Conservation (phyloP, 1,140 invertebrate genomes). For the Caenorhabditis inopinata region DNA sequence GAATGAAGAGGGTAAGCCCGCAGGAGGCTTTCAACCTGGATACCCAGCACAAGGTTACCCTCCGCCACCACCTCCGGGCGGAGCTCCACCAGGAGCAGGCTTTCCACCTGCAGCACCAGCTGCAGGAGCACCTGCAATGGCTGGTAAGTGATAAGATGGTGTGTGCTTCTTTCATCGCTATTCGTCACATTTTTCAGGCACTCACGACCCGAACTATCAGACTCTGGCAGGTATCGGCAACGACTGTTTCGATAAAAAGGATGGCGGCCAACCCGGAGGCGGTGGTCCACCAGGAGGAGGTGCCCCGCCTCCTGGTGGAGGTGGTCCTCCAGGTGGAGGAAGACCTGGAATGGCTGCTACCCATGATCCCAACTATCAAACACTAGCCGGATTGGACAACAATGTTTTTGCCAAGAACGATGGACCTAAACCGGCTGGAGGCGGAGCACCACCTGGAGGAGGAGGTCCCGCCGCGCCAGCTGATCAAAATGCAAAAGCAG, state of each 20-base stretch:
- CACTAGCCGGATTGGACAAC: background rate
- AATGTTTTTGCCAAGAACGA: background rate
- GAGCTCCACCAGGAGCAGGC: no score
- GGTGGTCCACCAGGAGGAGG: background rate
- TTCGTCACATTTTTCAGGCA: background rate
- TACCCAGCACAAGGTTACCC: no score
- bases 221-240: background rate
- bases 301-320: background rate
- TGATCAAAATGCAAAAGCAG: background rate
- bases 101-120: background rate
- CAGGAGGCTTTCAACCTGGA: no score
- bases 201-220: background rate
- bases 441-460: background rate
- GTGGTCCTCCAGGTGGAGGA: background rate
- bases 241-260: background rate
- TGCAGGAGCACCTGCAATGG: background rate
- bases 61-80: no score
- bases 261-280: background rate
- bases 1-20: no score
- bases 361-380: slow-evolving; percentile 17
- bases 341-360: slow-evolving; percentile 9
- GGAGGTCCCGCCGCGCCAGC: background rate
- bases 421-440: background rate
- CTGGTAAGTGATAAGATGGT: no score
- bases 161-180: no score